A percentile compares a stretch with the other conserved stretches of the same genome.
Conservation (phyloP, 2,113 vertebrate genomes). For the Capreolus pygargus region DNA sequence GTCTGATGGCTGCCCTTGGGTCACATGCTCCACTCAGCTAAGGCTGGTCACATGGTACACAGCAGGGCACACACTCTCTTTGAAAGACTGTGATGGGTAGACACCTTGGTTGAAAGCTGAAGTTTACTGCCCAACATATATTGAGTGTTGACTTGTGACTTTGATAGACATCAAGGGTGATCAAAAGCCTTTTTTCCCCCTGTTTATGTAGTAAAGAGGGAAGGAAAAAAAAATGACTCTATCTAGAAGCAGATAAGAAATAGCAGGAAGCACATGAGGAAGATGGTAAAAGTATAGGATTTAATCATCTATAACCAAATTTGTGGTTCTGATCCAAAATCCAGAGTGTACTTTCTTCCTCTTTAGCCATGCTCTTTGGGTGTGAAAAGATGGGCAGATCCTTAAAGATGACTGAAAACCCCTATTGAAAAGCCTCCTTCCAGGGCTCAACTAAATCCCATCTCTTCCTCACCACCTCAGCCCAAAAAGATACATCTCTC, state of each 20-base stretch:
- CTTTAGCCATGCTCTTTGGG: neutral
- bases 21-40: neutral
- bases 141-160: neutral
- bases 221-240: neutral
- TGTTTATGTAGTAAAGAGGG: neutral
- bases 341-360: neutral
- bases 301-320: neutral
- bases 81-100: neutral
- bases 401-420: neutral
- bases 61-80: neutral
- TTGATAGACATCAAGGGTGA: neutral
- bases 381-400: neutral
- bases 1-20: neutral
- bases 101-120: neutral
- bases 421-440: neutral
- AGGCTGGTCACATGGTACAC: neutral
- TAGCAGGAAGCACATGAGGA: neutral
- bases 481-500: neutral
- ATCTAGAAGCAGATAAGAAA: neutral
- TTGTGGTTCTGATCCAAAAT: conserved; percentile 10
- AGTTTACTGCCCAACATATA: neutral
- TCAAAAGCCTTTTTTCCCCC: neutral
- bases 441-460: neutral
- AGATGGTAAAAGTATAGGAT: neutral
- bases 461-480: neutral